Base-by-base conservation (phyloP, 2,888 invertebrate species). In the Microdon myrmicae region DNA sequence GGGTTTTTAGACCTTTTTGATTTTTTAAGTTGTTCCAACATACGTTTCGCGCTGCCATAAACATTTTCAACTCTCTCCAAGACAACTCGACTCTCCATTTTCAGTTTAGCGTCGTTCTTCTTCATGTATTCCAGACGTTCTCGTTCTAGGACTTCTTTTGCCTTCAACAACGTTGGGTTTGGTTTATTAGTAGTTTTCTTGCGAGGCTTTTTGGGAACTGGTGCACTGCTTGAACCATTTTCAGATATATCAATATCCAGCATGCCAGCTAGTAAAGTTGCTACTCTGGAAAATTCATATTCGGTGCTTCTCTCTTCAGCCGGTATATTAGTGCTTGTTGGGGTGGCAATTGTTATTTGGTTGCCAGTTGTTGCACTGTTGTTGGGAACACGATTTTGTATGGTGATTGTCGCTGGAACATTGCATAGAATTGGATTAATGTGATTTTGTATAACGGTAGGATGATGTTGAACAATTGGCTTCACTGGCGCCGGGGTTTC, bases 101-200 rank as follows among this genome's bases (percentile, higher is more conserved):
- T 78, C 3, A 79, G 58, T 41, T 79, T 79, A 9, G 67, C 43
- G 68, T 79, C 79, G n/a, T 69, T 74, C 3, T 70, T 71, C 38
- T 75, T 78, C 17, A 73, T 68, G 34, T 79, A 76, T 13, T 74
- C 73, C 43, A 77, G 68, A 7, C 76, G 75, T 51, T 74, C 74
- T 2, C 74, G 73, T 38, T 75, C 74, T 38, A 79, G 70, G n/a
- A 71, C 54, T 58, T 72, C 70, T 37, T 72, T 71, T 51, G 74
- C 72, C 39, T 77, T 75, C 6, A 79, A 51, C 7, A 79, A 61
- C 9, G 78, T 76, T 8, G 79, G 79, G 73, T 79, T 79, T 7
- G 77, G 77, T 66, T 74, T 78, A 39, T 75, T 73, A 1, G 79
- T 79, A 0, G 73, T 75, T 44, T 79, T 79, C 44, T 79, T 79